phyloP scores from a whole-genome alignment of 2,888 invertebrate genomes.

The Mythimna lalbum region DNA sequence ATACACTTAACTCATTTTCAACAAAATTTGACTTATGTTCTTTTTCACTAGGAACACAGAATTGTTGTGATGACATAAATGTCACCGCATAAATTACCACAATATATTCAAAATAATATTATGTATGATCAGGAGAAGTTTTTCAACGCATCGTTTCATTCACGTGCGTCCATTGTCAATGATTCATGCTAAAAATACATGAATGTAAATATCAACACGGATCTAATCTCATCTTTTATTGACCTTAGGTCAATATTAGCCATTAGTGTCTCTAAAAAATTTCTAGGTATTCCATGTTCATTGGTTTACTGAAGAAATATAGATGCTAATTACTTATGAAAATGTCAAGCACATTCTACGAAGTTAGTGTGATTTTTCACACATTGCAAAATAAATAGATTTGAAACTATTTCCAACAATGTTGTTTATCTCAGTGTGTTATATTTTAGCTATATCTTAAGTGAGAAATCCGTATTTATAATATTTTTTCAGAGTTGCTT shows the following conservation, averaged over 20 bases:
- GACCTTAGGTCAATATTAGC: background rate
- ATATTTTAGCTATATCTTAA: background rate
- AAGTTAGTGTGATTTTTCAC: background rate
- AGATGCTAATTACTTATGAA: background rate
- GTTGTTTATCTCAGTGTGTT: background rate
- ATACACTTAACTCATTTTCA: too few species aligned
- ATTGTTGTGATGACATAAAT: too few species aligned
- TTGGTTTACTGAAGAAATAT: background rate
- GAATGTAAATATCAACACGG: constrained; percentile 11
- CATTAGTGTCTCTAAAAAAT: background rate
- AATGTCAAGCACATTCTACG: background rate
- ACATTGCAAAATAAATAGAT: background rate
- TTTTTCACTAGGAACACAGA: too few species aligned
- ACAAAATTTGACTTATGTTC: too few species aligned
- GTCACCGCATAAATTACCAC: too few species aligned
- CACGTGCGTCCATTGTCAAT: constrained; percentile 2
- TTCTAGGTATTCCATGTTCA: background rate
- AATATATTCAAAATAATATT: too few species aligned
- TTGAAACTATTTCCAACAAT: background rate
- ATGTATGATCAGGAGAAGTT: background rate
- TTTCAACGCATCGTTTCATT: background rate
- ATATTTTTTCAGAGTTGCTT: background rate
- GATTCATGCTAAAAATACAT: background rate
- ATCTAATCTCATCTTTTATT: constrained; percentile 6
- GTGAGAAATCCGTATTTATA: background rate